Base-by-base conservation (phyloP, 2,888 invertebrate genomes). In the Pyralis farinalis region DNA sequence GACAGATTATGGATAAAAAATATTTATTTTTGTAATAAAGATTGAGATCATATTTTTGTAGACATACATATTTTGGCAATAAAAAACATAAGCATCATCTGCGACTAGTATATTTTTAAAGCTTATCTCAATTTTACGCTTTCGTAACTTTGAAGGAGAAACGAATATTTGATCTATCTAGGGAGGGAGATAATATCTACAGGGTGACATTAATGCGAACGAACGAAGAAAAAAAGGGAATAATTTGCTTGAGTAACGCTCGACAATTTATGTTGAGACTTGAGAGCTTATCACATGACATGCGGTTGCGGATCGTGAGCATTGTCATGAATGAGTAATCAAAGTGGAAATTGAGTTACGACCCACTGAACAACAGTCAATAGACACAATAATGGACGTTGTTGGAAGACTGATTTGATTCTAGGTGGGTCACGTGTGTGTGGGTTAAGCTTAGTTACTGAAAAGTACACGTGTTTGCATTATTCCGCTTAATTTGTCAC, bases 121-220 rank as follows among this genome's bases (percentile, higher is more conserved):
- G 69, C 68, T 76, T 78, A 78, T 80, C 74, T 66, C 63, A 79
- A 79, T 81, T 80, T 79, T 71, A 73, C 76, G 79, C 76, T 56
- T 66, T 71, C 67, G 55, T 62, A 64, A 65, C 58, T 75, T 55
- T 63, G 69, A 79, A 79, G 77, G 73, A 63, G 66, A 61, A 63
- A 63, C 65, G 74, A 74, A 59, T 70, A 74, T 78, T 79, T 71
- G 75, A 80, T 78, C 74, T 72, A 74, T 69, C 74, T 67, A 66
- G 61, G 54, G 69, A 70, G 60, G 51, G 58, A 63, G 84, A 83
- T 82, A 80, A 53, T 58, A 75, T 82, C 78, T 75, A 58, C 54
- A 46, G 63, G 64, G 56, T 69, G 83, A 85, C 83, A 66, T 80
- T 79, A 75, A 81, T 80, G 71, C 63, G 75, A 71, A 68, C 54